Conservation (phyloP, 2,797 vertebrate species). For the Notoglanidium macrostoma region DNA sequence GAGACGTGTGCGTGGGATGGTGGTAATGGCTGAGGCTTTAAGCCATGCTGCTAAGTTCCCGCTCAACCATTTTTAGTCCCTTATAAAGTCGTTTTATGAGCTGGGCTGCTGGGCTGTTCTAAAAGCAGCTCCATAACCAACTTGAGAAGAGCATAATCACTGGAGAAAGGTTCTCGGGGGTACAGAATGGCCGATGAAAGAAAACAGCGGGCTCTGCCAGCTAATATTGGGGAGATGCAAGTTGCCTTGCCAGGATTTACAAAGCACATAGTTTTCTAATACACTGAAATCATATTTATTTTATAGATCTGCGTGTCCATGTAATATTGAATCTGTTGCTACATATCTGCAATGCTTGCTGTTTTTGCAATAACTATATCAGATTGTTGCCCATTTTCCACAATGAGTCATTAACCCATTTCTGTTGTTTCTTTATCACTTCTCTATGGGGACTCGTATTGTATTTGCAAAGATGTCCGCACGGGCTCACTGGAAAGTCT, state of each 20-base stretch:
- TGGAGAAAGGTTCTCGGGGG: slow-evolving; percentile 50
- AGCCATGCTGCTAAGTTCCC: slow-evolving; percentile 26
- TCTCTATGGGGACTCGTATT: not conserved
- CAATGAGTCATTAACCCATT: not conserved
- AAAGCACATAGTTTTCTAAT: slow-evolving; percentile 15
- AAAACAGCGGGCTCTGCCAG: slow-evolving; percentile 66
- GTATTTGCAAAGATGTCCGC: not conserved
- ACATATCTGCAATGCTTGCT: not conserved
- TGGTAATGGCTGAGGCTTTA: slow-evolving; percentile 31
- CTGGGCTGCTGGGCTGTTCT: slow-evolving; percentile 30
- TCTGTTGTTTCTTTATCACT: not conserved
- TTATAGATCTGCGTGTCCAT: not conserved
- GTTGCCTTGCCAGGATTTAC: slow-evolving; percentile 52
- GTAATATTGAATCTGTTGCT: slow-evolving; percentile 1
- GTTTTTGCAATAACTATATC: not conserved
- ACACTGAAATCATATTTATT: slow-evolving; percentile 10
- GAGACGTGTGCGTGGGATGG: slow-evolving; percentile 32
- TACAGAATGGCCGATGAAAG: slow-evolving; percentile 68
- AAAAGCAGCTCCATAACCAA: slow-evolving; percentile 42
- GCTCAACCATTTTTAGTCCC: slow-evolving; percentile 31
- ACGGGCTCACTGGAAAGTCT: not conserved
- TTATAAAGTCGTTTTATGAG: slow-evolving; percentile 46
- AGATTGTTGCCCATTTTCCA: not conserved
- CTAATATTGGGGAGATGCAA: slow-evolving; percentile 53
- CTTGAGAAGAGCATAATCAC: slow-evolving; percentile 47